Percentiles rank a stretch among this genome's conserved stretches.
These are phyloP conservation scores for Acutogordius australiensis DNA, from an alignment of 2,888 invertebrate genomes.

Conservation along the genomic window DNA sequence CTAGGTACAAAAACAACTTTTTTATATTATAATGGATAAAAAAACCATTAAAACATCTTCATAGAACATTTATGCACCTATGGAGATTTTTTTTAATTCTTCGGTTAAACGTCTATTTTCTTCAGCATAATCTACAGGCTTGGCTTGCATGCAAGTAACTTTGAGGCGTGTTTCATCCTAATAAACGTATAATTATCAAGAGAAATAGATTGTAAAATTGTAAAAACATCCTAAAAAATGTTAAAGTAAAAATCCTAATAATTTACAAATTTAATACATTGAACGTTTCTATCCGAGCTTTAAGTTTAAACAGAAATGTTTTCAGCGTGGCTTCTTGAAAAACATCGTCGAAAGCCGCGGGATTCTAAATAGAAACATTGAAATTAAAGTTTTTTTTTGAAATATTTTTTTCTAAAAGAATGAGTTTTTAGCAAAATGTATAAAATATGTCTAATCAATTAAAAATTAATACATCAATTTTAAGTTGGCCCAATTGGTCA, in stretches of 20 bases:
- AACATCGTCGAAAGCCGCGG: constrained; percentile 35
- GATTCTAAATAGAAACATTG: constrained; percentile 26
- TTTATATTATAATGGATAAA: too few relatives aligned
- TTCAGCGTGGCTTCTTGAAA: constrained; percentile 47
- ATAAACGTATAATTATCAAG: constrained; percentile 19
- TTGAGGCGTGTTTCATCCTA: constrained; percentile 54
- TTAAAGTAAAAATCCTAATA: too few relatives aligned
- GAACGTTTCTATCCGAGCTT: constrained; percentile 61
- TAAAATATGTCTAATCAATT: background rate
- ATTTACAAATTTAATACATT: too few relatives aligned
- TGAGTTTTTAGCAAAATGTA: too few relatives aligned
- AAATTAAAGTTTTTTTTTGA: too few relatives aligned
- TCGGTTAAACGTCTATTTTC: constrained; percentile 41
- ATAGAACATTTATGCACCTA: too few relatives aligned
- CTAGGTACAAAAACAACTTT: too few relatives aligned
- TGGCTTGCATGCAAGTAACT: constrained; percentile 38
- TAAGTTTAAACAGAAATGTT: constrained; percentile 47
- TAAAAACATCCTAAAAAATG: too few relatives aligned
- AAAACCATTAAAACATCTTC: too few relatives aligned
- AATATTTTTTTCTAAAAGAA: too few relatives aligned
- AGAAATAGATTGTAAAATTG: too few relatives aligned
- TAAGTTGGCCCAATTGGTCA: constrained; percentile 42
- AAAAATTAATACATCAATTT: constrained; percentile 12
- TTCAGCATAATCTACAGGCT: constrained; percentile 43
- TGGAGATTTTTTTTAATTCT: constrained; percentile 34